These are phyloP conservation scores for Phylloscopus whistleri DNA, from an alignment of 2,113 vertebrate genomes.

Conservation along the genomic window DNA sequence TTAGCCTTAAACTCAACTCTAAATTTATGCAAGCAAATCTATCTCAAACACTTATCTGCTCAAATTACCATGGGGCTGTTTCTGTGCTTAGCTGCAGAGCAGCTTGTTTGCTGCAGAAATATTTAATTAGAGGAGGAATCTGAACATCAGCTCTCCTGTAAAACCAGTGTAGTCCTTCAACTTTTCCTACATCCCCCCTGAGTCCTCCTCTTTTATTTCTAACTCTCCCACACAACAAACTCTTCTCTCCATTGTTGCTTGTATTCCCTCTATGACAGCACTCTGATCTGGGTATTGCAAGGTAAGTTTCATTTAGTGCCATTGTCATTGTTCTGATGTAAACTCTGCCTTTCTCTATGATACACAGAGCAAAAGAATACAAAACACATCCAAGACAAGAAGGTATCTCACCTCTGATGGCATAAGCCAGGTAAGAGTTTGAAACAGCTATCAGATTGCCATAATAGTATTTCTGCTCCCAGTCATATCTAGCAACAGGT, in stretches of 20 bases:
- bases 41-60: neutral
- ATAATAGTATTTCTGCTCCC: constrained; percentile 98
- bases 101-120: neutral
- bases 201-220: neutral
- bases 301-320: neutral
- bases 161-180: neutral
- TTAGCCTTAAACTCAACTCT: constrained; percentile 1
- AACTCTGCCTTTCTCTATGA: neutral
- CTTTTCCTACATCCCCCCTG: neutral
- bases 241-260: neutral
- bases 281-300: neutral
- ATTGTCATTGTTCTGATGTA: neutral
- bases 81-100: neutral
- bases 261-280: neutral
- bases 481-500: constrained; percentile 96
- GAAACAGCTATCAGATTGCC: constrained; percentile 97
- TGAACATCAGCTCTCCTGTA: neutral
- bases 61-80: neutral
- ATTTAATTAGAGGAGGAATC: neutral
- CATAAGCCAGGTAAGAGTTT: constrained; percentile 93
- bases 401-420: constrained; percentile 86
- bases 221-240: neutral
- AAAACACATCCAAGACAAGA: neutral
- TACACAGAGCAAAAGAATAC: neutral
- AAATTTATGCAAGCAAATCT: neutral